Conservation (phyloP, 2,797 vertebrate species). For the Centroberyx gerrardi region DNA sequence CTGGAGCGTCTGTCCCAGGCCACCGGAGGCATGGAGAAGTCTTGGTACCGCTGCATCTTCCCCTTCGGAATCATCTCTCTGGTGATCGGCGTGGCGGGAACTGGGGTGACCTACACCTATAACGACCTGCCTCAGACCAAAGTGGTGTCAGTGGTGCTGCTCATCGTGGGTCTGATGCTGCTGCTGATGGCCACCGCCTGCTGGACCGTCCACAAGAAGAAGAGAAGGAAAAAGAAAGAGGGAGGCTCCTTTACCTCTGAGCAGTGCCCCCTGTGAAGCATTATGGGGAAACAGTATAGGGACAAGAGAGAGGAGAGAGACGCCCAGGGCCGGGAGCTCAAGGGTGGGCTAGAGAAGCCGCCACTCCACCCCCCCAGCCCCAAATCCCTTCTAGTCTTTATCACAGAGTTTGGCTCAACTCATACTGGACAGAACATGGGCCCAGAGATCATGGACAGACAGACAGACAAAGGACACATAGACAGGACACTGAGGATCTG, state of each 20-base stretch:
- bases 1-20: constrained; percentile 93
- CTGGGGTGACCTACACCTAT: constrained; percentile 93
- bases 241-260: constrained; percentile 82
- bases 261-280: constrained; percentile 85
- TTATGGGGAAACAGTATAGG: constrained; percentile 25
- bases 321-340: constrained; percentile 30
- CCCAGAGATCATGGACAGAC: constrained; percentile 32
- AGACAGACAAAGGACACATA: constrained; percentile 38
- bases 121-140: constrained; percentile 93
- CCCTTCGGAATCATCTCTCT: constrained; percentile 92
- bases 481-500: constrained; percentile 48
- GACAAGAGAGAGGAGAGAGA: constrained; percentile 54
- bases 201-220: constrained; percentile 86
- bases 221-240: constrained; percentile 87
- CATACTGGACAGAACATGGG: constrained; percentile 32
- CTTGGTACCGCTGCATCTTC: constrained; percentile 89
- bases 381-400: constrained; percentile 57
- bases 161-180: constrained; percentile 83
- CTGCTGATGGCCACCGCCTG: constrained; percentile 83
- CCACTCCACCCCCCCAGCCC: constrained; percentile 41
- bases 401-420: constrained; percentile 53
- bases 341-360: constrained; percentile 29
- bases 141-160: constrained; percentile 89
- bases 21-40: constrained; percentile 91
- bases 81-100: constrained; percentile 92